A percentile compares a stretch with the other conserved stretches of the same genome.
These are phyloP conservation scores for Ridgeia piscesae DNA, from an alignment of 1,140 invertebrate species.

Conservation along the genomic window DNA sequence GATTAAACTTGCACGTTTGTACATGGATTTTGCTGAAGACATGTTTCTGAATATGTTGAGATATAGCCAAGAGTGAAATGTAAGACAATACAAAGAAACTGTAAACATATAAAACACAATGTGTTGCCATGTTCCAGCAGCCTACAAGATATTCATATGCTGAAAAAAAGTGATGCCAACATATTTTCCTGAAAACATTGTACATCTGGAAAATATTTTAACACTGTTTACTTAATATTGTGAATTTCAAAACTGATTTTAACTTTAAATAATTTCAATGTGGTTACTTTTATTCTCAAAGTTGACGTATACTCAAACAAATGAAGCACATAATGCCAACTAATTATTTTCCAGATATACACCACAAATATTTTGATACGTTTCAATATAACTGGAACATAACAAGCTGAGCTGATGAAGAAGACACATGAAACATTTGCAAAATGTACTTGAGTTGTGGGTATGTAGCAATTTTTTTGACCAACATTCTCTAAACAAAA, in stretches of 20 bases:
- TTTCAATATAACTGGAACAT: not conserved
- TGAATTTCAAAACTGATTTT: not conserved
- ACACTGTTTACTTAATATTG: not conserved
- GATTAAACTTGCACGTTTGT: not conserved
- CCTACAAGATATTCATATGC: not conserved
- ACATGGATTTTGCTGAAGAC: not conserved
- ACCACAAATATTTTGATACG: not conserved
- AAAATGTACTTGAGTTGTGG: not conserved
- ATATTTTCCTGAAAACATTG: not conserved
- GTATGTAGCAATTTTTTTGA: too few species aligned
- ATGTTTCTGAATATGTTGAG: not conserved
- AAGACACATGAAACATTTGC: not conserved
- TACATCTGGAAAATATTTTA: not conserved
- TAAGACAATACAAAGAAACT: not conserved
- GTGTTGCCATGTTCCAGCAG: not conserved
- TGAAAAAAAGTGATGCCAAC: not conserved
- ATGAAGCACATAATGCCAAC: not conserved
- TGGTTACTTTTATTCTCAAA: not conserved
- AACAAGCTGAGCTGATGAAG: not conserved
- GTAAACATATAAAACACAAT: not conserved
- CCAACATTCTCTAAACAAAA: not conserved
- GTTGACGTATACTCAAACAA: not conserved
- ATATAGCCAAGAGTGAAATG: not conserved
- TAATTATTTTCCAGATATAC: not conserved
- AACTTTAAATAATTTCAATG: not conserved